Evolutionary conservation across 2,888 invertebrate species (phyloP), one percentile per base, ranked within the genome.

Genomic region (Brachyptera putata): DNA sequence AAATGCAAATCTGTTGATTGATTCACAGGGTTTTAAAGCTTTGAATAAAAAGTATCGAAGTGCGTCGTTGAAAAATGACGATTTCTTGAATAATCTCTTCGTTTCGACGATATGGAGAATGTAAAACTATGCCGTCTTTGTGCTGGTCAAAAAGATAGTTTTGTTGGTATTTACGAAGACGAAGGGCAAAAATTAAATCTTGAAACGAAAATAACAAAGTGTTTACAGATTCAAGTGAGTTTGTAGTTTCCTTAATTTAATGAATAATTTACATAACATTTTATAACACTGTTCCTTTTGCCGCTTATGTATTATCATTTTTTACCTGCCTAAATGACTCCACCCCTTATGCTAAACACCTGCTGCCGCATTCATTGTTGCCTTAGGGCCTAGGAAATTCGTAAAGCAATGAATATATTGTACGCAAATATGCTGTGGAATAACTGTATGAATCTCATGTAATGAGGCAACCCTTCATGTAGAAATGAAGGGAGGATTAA

Each of bases 51-150:
- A 3, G 39, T 13, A n/a, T 37, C 13, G 39, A 34, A 16, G 39
- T 37, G 39, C 3, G 39, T 37, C n/a, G n/a, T n/a, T n/a, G n/a
- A n/a, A n/a, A n/a, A n/a, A n/a, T n/a, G n/a, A n/a, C n/a, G n/a
- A n/a, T n/a, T n/a, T n/a, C n/a, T n/a, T n/a, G n/a, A n/a, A n/a
- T 5, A 3, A 14, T 5, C 16, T 37, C 13, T 16, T 37, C 13
- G 39, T 37, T 37, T 37, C 13, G 26, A 53, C 48, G 62, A 46
- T 49, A 63, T 63, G 63, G 63, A 43, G 41, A 59, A 58, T 55
- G 61, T 67, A 43, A 71, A 72, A 62, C 68, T 75, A 48, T 77
- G 77, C 70, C 74, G 77, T 69, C 72, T 77, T 43, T 77, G 77
- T 67, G 77, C 77, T 67, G 72, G 74, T 66, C 68, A 70, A 58